Percentiles rank a stretch among this genome's conserved stretches.
Evolutionary conservation across 2,888 invertebrate genomes (phyloP).

Genomic region (Metalampra italica): DNA sequence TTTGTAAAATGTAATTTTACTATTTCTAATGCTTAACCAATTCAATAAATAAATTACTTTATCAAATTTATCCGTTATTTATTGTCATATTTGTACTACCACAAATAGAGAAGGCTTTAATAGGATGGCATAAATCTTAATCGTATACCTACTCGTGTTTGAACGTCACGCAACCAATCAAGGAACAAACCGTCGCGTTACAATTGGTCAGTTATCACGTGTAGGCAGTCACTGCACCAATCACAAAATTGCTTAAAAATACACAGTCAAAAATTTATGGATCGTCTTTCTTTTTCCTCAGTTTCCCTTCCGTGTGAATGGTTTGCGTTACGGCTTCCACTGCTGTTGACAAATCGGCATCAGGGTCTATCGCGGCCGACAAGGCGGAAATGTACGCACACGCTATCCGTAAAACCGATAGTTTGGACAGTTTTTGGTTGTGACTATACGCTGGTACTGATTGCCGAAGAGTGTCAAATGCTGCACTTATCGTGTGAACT

Average conservation of each 20-base stretch:
- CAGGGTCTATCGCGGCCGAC: constrained; percentile 85
- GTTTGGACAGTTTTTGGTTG: constrained; percentile 94
- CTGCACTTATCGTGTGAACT: constrained; percentile 97
- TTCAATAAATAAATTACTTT: constrained; percentile 13
- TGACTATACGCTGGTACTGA: constrained; percentile 95
- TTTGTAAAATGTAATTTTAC: background rate
- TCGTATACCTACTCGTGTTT: background rate
- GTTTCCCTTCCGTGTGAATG: constrained; percentile 94
- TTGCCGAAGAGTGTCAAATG: constrained; percentile 91
- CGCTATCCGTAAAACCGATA: constrained; percentile 94
- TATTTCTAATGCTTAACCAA: constrained; percentile 4
- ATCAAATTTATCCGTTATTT: constrained; percentile 18
- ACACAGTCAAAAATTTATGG: constrained; percentile 37
- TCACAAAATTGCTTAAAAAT: background rate
- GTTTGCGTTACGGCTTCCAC: constrained; percentile 94
- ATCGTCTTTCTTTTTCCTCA: constrained; percentile 91
- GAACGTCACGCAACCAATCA: background rate
- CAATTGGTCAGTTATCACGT: constrained; percentile 5
- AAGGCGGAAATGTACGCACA: constrained; percentile 95
- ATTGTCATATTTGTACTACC: constrained; percentile 67
- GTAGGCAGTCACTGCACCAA: background rate
- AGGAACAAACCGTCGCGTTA: background rate
- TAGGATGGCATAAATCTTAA: constrained; percentile 36
- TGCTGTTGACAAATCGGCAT: constrained; percentile 84
- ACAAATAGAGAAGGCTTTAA: constrained; percentile 34